Base-by-base conservation (phyloP, 1,140 invertebrate species). In the Drosophila malerkotliana region DNA sequence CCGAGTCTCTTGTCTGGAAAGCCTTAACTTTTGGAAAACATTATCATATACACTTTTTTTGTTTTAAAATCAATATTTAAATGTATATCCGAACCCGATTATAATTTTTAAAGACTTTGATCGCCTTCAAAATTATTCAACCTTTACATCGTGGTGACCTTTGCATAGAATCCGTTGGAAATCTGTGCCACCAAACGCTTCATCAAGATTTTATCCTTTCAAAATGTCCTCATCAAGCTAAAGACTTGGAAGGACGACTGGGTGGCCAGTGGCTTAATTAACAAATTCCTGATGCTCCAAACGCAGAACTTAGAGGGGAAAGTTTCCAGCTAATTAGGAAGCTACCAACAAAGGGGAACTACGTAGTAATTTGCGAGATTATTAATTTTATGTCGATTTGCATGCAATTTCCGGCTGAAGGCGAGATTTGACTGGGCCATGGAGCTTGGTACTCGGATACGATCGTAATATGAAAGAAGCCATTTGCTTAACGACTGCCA, bases 301-400 rank as follows among this genome's bases (percentile, higher is more conserved):
- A 39, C 47, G 55, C 63, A 61, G 68, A 55, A 56, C 57, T 74
- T 15, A 26, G 12, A 56, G 73, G 77, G 73, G 53, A 87, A 81
- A 85, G 63, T 87, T 87, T 85, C 64, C 69, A 82, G 69, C 78
- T 85, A 85, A 85, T 85, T 85, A 87, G 74, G 77, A 66, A 34
- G 30, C 69, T 18, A 48, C 45, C 44, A 53, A 49, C 18, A 39
- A 54, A 32, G 7, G 21, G 28, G 26, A 67, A 61, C 56, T 18
- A 60, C 34, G 6, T 1, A 53, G 82, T 71, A 87, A 85, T 82
- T 85, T 81, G 78, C 82, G 62, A 81, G 74, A 82, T 87, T 85
- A 87, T 87, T 85, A 85, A 85, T 87, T 81, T 82, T 61, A 85
- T 85, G 82, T 82, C 82, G 77, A 85, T 85, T 85, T 87, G 82